Conservation (phyloP, 2,888 invertebrate genomes). For the Malacosoma neustria region DNA sequence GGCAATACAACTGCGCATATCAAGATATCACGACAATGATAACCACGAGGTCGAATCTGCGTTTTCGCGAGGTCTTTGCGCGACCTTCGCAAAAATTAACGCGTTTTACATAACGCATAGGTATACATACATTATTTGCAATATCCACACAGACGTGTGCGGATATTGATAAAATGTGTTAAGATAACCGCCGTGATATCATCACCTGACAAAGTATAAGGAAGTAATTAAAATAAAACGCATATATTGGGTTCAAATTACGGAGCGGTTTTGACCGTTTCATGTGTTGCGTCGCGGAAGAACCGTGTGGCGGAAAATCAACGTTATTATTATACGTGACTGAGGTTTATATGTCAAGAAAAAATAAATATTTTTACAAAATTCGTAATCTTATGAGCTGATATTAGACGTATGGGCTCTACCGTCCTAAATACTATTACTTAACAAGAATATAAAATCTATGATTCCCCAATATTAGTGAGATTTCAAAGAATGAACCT, state of each 20-base stretch:
- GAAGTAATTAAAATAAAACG: constrained; percentile 25
- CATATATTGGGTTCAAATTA: constrained; percentile 5
- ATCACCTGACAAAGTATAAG: constrained; percentile 29
- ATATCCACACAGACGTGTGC: constrained; percentile 12
- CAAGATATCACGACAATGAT: constrained; percentile 59
- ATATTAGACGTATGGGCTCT: background rate
- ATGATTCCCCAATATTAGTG: no score
- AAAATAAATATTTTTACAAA: background rate
- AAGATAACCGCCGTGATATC: constrained; percentile 43
- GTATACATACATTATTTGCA: constrained; percentile 37
- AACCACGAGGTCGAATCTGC: constrained; percentile 57
- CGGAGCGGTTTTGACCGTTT: background rate
- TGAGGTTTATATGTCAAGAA: background rate
- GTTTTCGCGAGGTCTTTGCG: constrained; percentile 53
- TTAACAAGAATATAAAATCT: no score
- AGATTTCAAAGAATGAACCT: no score
- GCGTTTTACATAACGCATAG: constrained; percentile 54
- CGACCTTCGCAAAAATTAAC: constrained; percentile 65
- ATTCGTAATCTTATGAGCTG: background rate
- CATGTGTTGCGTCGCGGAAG: constrained; percentile 1
- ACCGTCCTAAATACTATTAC: constrained; percentile 1
- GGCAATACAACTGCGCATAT: constrained; percentile 47
- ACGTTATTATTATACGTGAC: background rate
- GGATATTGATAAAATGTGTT: constrained; percentile 35
- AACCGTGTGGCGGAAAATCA: background rate